phyloP scores from a whole-genome alignment of 2,888 invertebrate genomes.

The Conchocele bisecta region DNA sequence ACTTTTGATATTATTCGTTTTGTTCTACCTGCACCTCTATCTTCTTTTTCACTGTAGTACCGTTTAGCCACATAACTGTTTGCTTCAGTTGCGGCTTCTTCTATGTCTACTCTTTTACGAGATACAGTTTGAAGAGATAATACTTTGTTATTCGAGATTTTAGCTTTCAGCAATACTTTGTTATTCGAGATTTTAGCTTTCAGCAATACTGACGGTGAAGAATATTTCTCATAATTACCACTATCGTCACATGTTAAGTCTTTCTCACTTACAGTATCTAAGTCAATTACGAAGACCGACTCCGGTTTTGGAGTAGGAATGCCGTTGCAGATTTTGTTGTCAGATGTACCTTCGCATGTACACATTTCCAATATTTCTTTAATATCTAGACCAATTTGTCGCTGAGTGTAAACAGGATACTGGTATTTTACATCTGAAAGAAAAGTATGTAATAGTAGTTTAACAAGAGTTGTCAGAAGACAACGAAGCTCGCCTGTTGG shows the following conservation, averaged over 20 bases:
- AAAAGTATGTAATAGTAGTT: too few species aligned
- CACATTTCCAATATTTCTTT: too few species aligned
- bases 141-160: too few species aligned
- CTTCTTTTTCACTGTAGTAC: conserved; percentile 21
- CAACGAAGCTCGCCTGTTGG: too few species aligned
- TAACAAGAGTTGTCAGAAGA: too few species aligned
- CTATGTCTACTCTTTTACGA: conserved; percentile 18
- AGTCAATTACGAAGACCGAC: conserved; percentile 12
- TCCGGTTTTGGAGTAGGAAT: too few species aligned
- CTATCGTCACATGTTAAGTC: conserved; percentile 15
- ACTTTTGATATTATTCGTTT: conserved; percentile 17
- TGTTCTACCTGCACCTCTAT: conserved; percentile 15
- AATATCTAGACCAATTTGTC: too few species aligned
- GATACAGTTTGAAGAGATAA: conserved; percentile 14
- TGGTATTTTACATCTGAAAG: too few species aligned
- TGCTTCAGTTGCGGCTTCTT: conserved; percentile 15
- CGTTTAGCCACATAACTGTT: conserved; percentile 13
- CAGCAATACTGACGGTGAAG: conserved; percentile 2
- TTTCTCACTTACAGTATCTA: conserved; percentile 15
- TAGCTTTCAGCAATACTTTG: too few species aligned
- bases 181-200: conserved; percentile 4
- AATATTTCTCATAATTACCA: conserved; percentile 11
- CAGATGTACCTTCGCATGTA: too few species aligned
- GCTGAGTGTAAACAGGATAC: too few species aligned
- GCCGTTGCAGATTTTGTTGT: too few species aligned